Percentiles rank a stretch among this genome's conserved stretches.
Evolutionary conservation across 2,113 vertebrate species (phyloP).

Genomic region (Psephotus haematonotus): DNA sequence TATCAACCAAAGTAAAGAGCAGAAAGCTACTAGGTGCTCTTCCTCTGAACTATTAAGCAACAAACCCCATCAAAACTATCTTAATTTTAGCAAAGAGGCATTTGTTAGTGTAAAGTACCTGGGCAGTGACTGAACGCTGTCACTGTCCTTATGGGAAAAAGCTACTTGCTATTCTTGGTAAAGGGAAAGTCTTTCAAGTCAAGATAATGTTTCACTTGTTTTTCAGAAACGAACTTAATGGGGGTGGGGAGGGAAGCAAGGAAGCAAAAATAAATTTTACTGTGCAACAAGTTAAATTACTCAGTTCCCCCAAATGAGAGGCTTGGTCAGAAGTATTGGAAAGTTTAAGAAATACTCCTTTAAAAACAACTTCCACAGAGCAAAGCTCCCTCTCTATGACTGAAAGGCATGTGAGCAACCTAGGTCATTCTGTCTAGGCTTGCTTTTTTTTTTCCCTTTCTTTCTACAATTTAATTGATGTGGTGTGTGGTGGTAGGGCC

Average conservation of each 20-base stretch:
- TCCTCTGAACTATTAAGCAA: not conserved
- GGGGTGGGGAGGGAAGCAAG: conserved; percentile 17
- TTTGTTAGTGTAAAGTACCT: conserved; percentile 6
- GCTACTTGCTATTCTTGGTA: conserved; percentile 15
- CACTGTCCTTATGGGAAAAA: conserved; percentile 15
- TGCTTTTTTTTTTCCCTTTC: not conserved
- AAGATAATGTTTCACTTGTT: conserved; percentile 50
- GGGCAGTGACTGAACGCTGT: conserved; percentile 13
- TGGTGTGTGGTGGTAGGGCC: not conserved
- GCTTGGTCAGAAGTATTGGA: conserved; percentile 45
- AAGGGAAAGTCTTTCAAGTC: conserved; percentile 42
- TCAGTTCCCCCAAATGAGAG: conserved; percentile 64
- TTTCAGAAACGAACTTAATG: conserved; percentile 26
- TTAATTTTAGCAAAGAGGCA: conserved; percentile 5
- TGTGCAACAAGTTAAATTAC: conserved; percentile 54
- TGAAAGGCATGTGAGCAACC: not conserved
- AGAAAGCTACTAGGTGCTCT: not conserved
- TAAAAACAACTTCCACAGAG: conserved; percentile 6
- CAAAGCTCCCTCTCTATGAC: not conserved
- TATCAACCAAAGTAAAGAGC: not conserved
- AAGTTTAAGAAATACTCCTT: conserved; percentile 49
- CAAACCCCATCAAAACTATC: not conserved
- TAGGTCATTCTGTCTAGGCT: not conserved
- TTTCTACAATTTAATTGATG: not conserved
- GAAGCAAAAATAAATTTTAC: conserved; percentile 59